These are phyloP conservation scores for Rhea americana DNA, from an alignment of 2,113 vertebrate genomes.

Conservation along the genomic window DNA sequence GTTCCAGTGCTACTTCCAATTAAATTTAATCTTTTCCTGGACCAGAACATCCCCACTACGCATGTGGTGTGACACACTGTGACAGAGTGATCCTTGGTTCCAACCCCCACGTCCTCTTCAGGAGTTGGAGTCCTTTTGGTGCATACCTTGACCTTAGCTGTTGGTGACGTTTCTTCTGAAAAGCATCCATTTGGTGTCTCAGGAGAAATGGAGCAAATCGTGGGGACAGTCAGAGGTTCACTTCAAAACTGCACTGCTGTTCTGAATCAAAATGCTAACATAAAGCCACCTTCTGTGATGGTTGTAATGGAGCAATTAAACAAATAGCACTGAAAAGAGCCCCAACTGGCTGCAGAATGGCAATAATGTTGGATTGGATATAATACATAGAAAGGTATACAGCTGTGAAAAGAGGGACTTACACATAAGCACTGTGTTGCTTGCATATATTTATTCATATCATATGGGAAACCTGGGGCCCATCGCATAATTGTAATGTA, in stretches of 20 bases:
- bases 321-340: neutral
- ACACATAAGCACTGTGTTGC: fast-evolving
- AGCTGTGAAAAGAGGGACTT: neutral
- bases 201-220: neutral
- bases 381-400: fast-evolving
- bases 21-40: neutral
- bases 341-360: neutral
- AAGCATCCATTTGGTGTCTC: neutral
- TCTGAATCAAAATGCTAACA: neutral
- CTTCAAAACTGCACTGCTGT: neutral
- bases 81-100: neutral
- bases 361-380: neutral
- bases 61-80: neutral
- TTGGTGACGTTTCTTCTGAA: neutral
- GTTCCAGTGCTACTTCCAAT: neutral
- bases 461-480: neutral
- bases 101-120: neutral
- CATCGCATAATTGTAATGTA: neutral
- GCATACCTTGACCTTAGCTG: neutral
- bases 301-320: neutral
- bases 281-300: neutral
- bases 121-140: neutral
- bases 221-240: fast-evolving
- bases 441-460: neutral
- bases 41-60: neutral